phyloP scores from a whole-genome alignment of 2,797 vertebrate species.

The Enteromius thamalakanensis region DNA sequence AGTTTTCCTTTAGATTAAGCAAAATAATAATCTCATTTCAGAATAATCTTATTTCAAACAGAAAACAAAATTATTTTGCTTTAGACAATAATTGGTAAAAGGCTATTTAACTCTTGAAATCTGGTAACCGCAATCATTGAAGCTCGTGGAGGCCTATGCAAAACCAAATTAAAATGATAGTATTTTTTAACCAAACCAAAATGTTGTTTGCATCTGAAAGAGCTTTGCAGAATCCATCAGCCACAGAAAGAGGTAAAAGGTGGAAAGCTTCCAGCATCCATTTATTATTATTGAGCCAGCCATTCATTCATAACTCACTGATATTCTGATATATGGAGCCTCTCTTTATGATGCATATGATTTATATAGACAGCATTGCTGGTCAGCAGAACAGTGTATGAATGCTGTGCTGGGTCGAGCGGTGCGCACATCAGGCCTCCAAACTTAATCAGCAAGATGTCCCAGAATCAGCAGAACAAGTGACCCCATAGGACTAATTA shows the following conservation, averaged over 20 bases:
- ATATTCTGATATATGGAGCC: background rate
- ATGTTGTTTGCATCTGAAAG: background rate
- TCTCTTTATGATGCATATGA: background rate
- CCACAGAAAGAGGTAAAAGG: background rate
- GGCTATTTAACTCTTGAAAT: background rate
- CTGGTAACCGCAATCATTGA: background rate
- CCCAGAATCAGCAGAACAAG: background rate
- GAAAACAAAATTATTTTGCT: no score
- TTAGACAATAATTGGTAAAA: background rate
- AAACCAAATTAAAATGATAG: background rate
- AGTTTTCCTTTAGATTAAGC: no score
- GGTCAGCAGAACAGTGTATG: background rate
- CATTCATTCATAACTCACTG: constrained; percentile 13
- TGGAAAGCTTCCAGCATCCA: background rate
- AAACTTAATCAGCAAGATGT: background rate
- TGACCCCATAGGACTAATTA: background rate
- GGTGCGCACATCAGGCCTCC: background rate
- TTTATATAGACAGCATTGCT: background rate
- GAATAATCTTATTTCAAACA: no score
- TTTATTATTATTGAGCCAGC: constrained; percentile 3
- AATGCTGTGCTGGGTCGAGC: background rate
- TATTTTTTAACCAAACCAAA: background rate
- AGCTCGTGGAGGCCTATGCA: background rate
- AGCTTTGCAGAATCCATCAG: background rate
- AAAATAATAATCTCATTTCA: no score